A percentile compares a stretch with the other conserved stretches of the same genome.
phyloP scores from a whole-genome alignment of 2,888 invertebrate species.

The Coelinius sp. region DNA sequence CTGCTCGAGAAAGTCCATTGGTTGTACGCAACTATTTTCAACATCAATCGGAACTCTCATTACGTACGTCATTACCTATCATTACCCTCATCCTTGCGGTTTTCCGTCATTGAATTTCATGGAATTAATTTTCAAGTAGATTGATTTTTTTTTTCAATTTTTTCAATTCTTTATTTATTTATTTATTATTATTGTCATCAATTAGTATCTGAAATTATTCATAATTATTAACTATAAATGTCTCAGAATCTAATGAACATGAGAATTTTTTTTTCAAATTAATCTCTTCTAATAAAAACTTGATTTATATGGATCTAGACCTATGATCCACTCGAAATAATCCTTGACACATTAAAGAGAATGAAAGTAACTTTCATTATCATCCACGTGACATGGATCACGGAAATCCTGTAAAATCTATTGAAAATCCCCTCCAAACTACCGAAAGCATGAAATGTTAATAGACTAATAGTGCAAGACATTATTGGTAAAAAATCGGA shows the following conservation, averaged over 20 bases:
- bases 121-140: neutral
- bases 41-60: slow-evolving; percentile 38
- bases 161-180: too few relatives aligned
- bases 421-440: neutral
- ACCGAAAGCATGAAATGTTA: neutral
- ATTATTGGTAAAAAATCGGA: too few relatives aligned
- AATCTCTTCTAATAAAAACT: neutral
- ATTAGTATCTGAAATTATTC: too few relatives aligned
- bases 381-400: slow-evolving; percentile 1
- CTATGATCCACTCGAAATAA: neutral
- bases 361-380: slow-evolving; percentile 57
- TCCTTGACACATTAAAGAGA: slow-evolving; percentile 30
- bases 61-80: slow-evolving; percentile 41
- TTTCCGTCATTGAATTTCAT: neutral
- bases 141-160: too few relatives aligned
- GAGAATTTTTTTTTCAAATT: too few relatives aligned
- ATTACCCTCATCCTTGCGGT: slow-evolving; percentile 10
- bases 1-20: slow-evolving; percentile 62
- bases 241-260: too few relatives aligned
- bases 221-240: too few relatives aligned
- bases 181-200: too few relatives aligned
- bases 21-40: slow-evolving; percentile 48
- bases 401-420: slow-evolving; percentile 6
- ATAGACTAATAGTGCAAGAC: neutral
- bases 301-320: neutral